Conservation (phyloP, 2,113 vertebrate genomes). For the Antennarius striatus region DNA sequence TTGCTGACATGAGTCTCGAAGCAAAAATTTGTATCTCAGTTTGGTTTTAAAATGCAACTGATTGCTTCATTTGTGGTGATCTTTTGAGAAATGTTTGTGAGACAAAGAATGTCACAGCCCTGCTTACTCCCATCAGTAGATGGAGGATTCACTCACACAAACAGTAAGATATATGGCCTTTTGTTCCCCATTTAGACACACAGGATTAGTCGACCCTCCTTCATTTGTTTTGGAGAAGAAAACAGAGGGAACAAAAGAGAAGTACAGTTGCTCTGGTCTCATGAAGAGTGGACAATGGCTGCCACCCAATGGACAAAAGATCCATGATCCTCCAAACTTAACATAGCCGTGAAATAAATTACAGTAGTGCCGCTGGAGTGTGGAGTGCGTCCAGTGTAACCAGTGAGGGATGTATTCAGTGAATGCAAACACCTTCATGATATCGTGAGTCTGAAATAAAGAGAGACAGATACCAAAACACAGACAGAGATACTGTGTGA, state of each 20-base stretch:
- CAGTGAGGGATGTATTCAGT: no score
- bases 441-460: no score
- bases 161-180: neutral
- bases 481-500: no score
- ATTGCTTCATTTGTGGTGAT: neutral
- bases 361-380: neutral
- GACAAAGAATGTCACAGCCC: no score
- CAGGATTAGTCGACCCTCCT: neutral
- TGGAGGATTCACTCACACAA: neutral
- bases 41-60: neutral
- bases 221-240: neutral
- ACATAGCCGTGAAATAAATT: neutral
- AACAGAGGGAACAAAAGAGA: neutral
- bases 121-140: no score
- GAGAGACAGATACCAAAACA: no score
- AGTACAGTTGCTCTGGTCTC: neutral
- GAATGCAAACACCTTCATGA: no score
- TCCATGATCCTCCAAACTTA: constrained; percentile 14
- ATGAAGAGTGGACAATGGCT: constrained; percentile 21
- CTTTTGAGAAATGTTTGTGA: no score
- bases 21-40: neutral
- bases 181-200: neutral
- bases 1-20: no score
- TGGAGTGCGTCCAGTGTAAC: neutral
- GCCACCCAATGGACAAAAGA: constrained; percentile 40